A percentile compares a stretch with the other conserved stretches of the same genome.
Evolutionary conservation across 2,888 invertebrate genomes (phyloP).

Genomic region (Hybos culiciformis): DNA sequence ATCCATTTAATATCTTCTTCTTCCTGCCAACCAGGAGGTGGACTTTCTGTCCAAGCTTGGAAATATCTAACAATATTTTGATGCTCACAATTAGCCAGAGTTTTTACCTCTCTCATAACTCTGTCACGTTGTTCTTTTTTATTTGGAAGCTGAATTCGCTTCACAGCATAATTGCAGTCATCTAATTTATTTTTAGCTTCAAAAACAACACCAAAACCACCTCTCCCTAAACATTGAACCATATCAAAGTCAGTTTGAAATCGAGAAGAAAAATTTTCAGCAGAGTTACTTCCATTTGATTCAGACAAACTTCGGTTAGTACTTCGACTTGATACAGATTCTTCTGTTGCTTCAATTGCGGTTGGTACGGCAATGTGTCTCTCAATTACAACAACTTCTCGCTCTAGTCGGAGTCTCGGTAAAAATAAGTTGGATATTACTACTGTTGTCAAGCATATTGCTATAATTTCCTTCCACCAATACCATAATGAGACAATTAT

Average conservation of each 20-base stretch:
- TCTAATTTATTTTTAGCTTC: slow-evolving; percentile 89
- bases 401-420: slow-evolving; percentile 29
- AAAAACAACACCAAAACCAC: slow-evolving; percentile 95
- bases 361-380: slow-evolving; percentile 33
- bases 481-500: slow-evolving; percentile 63
- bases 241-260: slow-evolving; percentile 77
- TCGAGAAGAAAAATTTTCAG: slow-evolving; percentile 40
- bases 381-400: slow-evolving; percentile 33
- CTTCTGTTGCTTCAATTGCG: slow-evolving; percentile 31
- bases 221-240: slow-evolving; percentile 66
- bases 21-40: slow-evolving; percentile 80
- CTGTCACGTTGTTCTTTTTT: slow-evolving; percentile 71
- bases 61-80: slow-evolving; percentile 88
- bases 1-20: slow-evolving; percentile 48
- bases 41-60: slow-evolving; percentile 90
- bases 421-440: slow-evolving; percentile 53
- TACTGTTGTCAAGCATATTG: slow-evolving; percentile 61
- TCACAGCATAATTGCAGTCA: slow-evolving; percentile 88
- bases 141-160: slow-evolving; percentile 77
- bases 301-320: slow-evolving; percentile 16
- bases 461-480: slow-evolving; percentile 72
- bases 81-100: slow-evolving; percentile 88
- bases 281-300: slow-evolving; percentile 11
- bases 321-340: slow-evolving; percentile 20
- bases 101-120: slow-evolving; percentile 88